A percentile compares a stretch with the other conserved stretches of the same genome.
These are phyloP conservation scores for Monoplex corrugatus DNA, from an alignment of 2,888 invertebrate species.

Conservation along the genomic window DNA sequence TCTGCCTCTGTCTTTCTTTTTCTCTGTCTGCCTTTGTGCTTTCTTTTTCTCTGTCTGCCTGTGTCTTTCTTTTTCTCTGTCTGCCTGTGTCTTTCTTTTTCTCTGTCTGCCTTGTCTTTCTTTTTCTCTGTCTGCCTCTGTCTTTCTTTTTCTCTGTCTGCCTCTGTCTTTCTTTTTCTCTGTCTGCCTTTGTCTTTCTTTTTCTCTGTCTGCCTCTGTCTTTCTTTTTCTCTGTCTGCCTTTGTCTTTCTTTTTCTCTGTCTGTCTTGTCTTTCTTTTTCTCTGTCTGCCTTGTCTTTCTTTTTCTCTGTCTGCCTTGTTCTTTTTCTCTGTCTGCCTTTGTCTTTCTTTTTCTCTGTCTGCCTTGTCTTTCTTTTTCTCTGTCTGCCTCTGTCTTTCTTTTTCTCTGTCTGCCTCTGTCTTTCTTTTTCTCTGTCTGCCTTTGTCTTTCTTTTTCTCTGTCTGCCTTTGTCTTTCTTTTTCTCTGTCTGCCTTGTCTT, in stretches of 20 bases:
- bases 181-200: not conserved
- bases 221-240: not conserved
- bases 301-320: not conserved
- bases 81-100: too few species aligned
- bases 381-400: conserved; percentile 1
- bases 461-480: not conserved
- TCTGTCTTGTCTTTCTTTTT: not conserved
- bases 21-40: not conserved
- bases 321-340: too few species aligned
- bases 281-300: not conserved
- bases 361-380: conserved; percentile 1
- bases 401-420: not conserved
- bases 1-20: not conserved
- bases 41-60: not conserved
- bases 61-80: too few species aligned
- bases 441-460: not conserved
- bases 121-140: conserved; percentile 24
- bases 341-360: too few species aligned
- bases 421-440: not conserved
- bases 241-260: not conserved
- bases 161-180: not conserved
- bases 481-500: not conserved
- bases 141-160: not conserved
- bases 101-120: not conserved
- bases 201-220: not conserved